These are phyloP conservation scores for Mastomys coucha DNA, from an alignment of 2,113 vertebrate species.

Conservation along the genomic window DNA sequence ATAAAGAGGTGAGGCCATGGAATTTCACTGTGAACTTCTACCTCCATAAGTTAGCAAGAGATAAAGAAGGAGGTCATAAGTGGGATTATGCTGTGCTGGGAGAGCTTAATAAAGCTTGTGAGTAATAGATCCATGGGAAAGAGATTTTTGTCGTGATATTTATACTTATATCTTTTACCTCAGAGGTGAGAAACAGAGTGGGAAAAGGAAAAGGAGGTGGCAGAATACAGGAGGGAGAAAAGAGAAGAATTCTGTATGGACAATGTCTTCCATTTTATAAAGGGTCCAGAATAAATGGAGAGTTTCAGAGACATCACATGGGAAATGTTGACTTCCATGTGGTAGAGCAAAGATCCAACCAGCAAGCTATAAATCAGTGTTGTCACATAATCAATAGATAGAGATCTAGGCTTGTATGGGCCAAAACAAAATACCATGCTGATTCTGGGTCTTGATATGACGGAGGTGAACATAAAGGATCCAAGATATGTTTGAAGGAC, in stretches of 20 bases:
- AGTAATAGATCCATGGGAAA: not conserved
- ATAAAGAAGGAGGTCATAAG: accelerated
- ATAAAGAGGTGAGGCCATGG: not conserved
- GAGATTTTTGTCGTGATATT: not conserved
- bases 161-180: not conserved
- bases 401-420: not conserved
- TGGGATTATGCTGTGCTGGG: not conserved
- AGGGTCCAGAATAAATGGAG: not conserved
- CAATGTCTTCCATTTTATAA: not conserved
- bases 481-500: too few relatives aligned
- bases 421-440: not conserved
- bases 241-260: not conserved
- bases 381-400: not conserved
- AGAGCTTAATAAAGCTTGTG: not conserved
- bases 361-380: not conserved
- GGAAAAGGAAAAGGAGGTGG: too few relatives aligned
- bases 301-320: not conserved
- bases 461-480: not conserved
- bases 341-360: not conserved
- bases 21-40: not conserved
- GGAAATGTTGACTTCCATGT: not conserved
- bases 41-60: not conserved
- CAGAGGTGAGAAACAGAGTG: not conserved
- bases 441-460: not conserved
- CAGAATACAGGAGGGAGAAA: too few relatives aligned